Percentiles rank a stretch among this genome's conserved stretches.
Evolutionary conservation across 2,113 vertebrate genomes (phyloP).

Genomic region (Lanius collurio): DNA sequence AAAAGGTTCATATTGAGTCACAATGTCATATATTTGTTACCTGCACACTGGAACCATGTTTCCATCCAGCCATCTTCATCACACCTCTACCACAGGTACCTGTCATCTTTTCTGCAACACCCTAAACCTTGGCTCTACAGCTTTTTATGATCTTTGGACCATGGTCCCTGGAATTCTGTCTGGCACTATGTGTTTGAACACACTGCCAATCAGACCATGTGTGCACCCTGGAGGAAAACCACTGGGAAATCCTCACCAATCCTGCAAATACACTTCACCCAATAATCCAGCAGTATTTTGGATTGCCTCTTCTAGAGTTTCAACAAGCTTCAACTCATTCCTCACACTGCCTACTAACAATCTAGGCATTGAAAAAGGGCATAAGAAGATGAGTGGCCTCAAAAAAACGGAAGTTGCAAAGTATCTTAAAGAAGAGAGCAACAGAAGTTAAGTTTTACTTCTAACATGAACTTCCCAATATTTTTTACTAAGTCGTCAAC

Average conservation of each 20-base stretch:
- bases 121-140: neutral
- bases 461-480: neutral
- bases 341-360: neutral
- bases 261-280: neutral
- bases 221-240: neutral
- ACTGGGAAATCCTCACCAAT: neutral
- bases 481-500: neutral
- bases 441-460: neutral
- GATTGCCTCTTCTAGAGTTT: neutral
- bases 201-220: neutral
- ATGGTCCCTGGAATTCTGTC: neutral
- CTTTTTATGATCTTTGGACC: neutral
- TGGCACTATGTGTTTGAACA: neutral
- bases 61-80: neutral
- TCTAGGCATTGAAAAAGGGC: neutral
- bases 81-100: neutral
- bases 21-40: neutral
- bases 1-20: neutral
- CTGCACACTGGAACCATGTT: neutral
- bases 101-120: neutral
- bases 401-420: neutral
- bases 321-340: neutral
- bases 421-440: neutral
- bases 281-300: neutral
- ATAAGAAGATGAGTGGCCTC: rapidly evolving